phyloP scores from a whole-genome alignment of 2,888 invertebrate species.

The Biston stratarius region DNA sequence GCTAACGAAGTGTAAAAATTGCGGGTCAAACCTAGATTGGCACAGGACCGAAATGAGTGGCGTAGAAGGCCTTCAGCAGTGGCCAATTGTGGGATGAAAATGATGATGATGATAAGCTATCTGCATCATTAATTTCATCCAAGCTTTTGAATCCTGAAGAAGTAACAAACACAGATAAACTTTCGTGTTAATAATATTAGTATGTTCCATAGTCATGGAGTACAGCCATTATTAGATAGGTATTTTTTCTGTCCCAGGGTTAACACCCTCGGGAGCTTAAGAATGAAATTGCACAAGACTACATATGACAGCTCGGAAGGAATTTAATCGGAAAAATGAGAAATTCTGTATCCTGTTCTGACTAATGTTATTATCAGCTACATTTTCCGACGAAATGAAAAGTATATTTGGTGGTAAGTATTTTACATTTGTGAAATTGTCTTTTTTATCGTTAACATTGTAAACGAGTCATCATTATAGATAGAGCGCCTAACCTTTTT shows the following conservation, averaged over 20 bases:
- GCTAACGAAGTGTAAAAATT: too few relatives aligned
- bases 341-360: conserved; percentile 12
- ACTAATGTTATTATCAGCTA: neutral
- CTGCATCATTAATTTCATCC: too few relatives aligned
- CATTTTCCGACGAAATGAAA: neutral
- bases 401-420: neutral
- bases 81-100: too few relatives aligned
- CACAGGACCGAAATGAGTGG: too few relatives aligned
- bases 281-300: conserved; percentile 50
- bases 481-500: too few relatives aligned
- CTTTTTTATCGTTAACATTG: neutral
- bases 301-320: conserved; percentile 37
- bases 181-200: too few relatives aligned
- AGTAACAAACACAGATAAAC: too few relatives aligned
- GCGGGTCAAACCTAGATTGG: too few relatives aligned
- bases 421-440: neutral
- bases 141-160: too few relatives aligned
- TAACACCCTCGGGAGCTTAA: conserved; percentile 43
- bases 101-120: too few relatives aligned
- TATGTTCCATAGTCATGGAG: neutral
- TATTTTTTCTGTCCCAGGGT: conserved; percentile 37
- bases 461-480: too few relatives aligned
- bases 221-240: neutral
- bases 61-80: too few relatives aligned
- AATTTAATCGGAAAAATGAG: conserved; percentile 33